Evolutionary conservation across 2,113 vertebrate species (phyloP).

Genomic region (Bettongia penicillata): DNA sequence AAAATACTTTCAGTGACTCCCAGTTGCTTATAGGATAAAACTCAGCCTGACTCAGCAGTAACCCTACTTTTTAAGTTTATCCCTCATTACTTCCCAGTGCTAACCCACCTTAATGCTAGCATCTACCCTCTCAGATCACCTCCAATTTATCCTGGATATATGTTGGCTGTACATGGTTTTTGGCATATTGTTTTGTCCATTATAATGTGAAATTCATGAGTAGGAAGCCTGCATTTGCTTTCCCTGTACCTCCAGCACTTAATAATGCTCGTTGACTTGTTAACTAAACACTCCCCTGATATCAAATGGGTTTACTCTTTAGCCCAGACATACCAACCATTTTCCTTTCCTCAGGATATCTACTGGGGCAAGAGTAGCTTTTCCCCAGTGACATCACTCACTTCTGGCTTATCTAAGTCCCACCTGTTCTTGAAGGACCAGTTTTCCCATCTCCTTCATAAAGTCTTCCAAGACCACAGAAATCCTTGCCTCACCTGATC

Average conservation of each 20-base stretch:
- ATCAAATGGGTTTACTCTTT: background rate
- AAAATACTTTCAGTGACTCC: background rate
- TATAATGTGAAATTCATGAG: background rate
- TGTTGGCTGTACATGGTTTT: background rate
- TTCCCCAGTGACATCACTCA: background rate
- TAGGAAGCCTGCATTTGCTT: background rate
- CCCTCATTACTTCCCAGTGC: background rate
- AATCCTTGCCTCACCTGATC: background rate
- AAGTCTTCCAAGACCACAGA: background rate
- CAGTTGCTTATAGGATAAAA: background rate
- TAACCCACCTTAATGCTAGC: background rate
- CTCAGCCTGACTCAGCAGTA: background rate
- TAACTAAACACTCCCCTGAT: background rate
- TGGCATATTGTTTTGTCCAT: background rate
- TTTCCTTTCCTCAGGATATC: background rate
- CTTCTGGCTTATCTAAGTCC: background rate
- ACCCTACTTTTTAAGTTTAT: background rate
- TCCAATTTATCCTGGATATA: background rate
- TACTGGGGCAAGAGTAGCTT: background rate
- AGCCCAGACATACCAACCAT: background rate
- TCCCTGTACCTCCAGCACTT: background rate
- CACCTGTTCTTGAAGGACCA: background rate
- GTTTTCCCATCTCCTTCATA: background rate
- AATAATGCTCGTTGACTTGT: background rate
- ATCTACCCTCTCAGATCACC: background rate